Percentiles rank a stretch among this genome's conserved stretches.
phyloP scores from a whole-genome alignment of 2,113 vertebrate genomes.

The Connochaetes taurinus region DNA sequence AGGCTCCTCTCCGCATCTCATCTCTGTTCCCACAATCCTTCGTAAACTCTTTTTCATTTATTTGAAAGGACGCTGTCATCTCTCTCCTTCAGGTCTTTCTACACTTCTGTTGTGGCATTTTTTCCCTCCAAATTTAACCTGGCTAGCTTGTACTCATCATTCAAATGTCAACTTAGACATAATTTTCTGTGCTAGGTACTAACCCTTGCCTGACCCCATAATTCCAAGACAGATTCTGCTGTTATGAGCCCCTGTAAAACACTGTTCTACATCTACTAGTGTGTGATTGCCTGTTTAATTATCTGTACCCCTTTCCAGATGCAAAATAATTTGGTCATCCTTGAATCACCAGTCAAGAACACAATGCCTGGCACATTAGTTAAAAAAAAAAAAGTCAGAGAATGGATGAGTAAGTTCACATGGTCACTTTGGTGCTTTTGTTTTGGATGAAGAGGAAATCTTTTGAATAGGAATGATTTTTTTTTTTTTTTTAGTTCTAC shows the following conservation, averaged over 20 bases:
- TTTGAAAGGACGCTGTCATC: background rate
- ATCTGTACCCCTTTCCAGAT: background rate
- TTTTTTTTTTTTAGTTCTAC: background rate
- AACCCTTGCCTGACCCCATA: background rate
- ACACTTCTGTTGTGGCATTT: background rate
- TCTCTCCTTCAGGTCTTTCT: background rate
- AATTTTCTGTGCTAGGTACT: background rate
- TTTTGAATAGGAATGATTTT: background rate
- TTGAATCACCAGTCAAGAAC: background rate
- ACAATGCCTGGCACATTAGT: background rate
- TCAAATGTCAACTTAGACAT: background rate
- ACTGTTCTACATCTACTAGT: background rate
- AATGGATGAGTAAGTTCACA: background rate
- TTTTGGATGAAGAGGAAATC: background rate
- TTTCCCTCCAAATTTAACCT: background rate
- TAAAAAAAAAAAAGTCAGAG: background rate
- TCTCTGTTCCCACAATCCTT: background rate
- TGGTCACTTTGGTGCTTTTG: background rate
- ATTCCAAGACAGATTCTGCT: conserved; percentile 37
- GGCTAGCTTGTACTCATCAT: background rate
- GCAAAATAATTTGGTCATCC: background rate
- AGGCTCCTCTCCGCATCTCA: background rate
- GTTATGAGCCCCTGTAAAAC: background rate
- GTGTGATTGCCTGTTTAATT: background rate
- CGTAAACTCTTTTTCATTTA: background rate